A percentile compares a stretch with the other conserved stretches of the same genome.
Conservation (phyloP, 2,113 vertebrate species). For the Bubo bubo region DNA sequence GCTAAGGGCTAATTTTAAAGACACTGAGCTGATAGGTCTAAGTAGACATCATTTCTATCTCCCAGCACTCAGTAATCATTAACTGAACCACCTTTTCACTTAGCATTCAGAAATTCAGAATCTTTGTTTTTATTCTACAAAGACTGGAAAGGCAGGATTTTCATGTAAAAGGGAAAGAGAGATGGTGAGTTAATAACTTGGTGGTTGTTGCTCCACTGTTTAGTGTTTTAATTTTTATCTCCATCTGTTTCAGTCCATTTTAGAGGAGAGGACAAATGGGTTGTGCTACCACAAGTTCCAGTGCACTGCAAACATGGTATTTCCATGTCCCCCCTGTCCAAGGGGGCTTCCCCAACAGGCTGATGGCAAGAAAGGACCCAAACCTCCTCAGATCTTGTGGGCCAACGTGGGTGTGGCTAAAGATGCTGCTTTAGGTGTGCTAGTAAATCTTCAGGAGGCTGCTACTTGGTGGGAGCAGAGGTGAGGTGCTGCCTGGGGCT, state of each 20-base stretch:
- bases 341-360: neutral
- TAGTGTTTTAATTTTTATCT: neutral
- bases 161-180: neutral
- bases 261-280: neutral
- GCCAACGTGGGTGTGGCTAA: neutral
- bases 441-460: neutral
- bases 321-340: neutral
- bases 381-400: neutral
- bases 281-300: neutral
- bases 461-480: neutral
- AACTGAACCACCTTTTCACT: neutral
- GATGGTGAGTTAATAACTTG: neutral
- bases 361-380: neutral
- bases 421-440: neutral
- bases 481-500: constrained; percentile 36
- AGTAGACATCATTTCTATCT: neutral
- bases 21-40: neutral
- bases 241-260: neutral
- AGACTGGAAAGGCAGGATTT: neutral
- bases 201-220: neutral
- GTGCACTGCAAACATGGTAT: neutral
- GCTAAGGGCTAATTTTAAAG: neutral
- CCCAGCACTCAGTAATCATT: neutral
- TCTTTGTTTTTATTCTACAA: neutral
- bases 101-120: neutral